phyloP scores from a whole-genome alignment of 1,140 invertebrate species.

The Dryas iulia region DNA sequence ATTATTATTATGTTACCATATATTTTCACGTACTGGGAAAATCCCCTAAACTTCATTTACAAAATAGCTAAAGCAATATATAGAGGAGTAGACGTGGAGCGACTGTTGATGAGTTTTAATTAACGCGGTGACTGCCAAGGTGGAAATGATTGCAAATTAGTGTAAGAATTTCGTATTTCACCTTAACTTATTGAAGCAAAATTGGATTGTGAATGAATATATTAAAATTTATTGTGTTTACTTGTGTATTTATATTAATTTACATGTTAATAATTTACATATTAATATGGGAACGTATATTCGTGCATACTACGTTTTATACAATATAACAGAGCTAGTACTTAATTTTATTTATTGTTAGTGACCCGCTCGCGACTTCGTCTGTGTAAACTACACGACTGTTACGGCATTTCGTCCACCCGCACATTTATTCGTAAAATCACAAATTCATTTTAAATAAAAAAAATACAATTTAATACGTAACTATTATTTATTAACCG shows the following conservation, averaged over 20 bases:
- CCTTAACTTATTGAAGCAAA: neutral
- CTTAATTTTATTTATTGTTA: no score
- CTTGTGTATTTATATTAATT: neutral
- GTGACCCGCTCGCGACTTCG: no score
- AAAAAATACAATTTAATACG: no score
- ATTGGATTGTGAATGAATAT: neutral
- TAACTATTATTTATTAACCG: no score
- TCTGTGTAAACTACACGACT: no score
- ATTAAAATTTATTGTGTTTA: neutral
- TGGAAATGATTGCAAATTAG: slow-evolving; percentile 3
- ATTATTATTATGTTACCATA: neutral
- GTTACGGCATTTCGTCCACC: no score
- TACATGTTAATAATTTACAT: no score
- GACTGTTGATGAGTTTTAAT: slow-evolving; percentile 3
- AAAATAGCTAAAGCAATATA: neutral
- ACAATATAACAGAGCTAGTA: no score
- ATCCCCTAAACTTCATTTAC: neutral
- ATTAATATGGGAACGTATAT: no score
- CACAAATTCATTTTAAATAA: no score
- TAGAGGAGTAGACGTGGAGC: neutral
- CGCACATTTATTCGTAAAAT: no score
- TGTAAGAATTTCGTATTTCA: neutral
- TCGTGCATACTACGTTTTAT: no score
- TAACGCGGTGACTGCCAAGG: slow-evolving; percentile 1
- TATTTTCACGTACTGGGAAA: neutral